phyloP scores from a whole-genome alignment of 1,140 invertebrate genomes.

The Battus philenor region DNA sequence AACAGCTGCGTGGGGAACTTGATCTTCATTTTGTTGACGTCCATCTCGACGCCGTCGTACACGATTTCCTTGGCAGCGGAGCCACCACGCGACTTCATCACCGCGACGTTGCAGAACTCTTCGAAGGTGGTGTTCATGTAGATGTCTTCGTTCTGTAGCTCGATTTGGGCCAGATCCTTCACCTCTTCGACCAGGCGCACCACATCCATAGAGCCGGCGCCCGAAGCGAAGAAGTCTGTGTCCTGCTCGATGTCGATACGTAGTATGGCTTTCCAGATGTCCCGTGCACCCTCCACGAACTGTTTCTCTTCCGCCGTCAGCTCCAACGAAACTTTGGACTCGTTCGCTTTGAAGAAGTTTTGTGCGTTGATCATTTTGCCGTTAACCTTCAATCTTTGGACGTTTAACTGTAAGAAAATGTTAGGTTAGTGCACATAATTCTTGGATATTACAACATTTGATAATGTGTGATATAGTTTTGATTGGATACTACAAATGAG shows the following conservation, averaged over 20 bases:
- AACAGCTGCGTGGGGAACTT: constrained; percentile 93
- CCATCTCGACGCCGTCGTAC: constrained; percentile 85
- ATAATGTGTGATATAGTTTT: too few species aligned
- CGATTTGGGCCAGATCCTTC: constrained; percentile 86
- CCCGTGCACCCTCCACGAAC: constrained; percentile 78
- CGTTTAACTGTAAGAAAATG: constrained; percentile 77
- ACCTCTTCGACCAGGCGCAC: constrained; percentile 95
- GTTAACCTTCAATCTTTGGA: constrained; percentile 83
- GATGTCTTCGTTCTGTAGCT: constrained; percentile 91
- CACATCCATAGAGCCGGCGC: constrained; percentile 97
- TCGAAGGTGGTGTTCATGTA: constrained; percentile 94
- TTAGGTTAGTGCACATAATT: too few species aligned
- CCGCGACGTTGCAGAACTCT: constrained; percentile 84
- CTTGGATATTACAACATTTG: too few species aligned
- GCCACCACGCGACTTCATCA: constrained; percentile 82
- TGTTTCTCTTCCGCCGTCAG: constrained; percentile 87
- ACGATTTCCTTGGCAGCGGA: constrained; percentile 71
- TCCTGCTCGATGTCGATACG: constrained; percentile 84
- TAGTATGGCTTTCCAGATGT: constrained; percentile 92
- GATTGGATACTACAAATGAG: too few species aligned
- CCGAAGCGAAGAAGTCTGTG: constrained; percentile 94
- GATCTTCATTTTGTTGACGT: constrained; percentile 90
- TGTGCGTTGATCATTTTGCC: constrained; percentile 90
- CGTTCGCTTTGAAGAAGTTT: constrained; percentile 84
- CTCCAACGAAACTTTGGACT: constrained; percentile 78